A percentile compares a stretch with the other conserved stretches of the same genome.
These are phyloP conservation scores for Glossophaga mutica DNA, from an alignment of 2,797 vertebrate genomes.

Conservation along the genomic window DNA sequence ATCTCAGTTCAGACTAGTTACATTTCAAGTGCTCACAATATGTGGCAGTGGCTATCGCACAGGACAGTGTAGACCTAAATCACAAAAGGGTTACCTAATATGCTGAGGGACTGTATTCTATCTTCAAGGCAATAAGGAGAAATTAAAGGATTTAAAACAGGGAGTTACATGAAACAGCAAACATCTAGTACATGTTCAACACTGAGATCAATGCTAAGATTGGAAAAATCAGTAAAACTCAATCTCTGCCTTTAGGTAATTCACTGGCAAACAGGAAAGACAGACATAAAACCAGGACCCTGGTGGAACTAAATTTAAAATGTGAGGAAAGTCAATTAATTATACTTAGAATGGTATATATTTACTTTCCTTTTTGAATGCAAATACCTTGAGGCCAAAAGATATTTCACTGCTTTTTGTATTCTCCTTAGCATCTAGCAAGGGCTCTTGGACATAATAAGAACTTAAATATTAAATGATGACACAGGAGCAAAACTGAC, in stretches of 20 bases:
- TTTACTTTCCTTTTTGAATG: background rate
- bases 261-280: background rate
- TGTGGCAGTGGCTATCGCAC: background rate
- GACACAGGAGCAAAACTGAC: background rate
- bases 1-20: background rate
- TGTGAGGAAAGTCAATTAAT: background rate
- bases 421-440: background rate
- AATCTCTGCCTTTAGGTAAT: background rate
- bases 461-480: background rate
- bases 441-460: background rate
- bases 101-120: background rate
- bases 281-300: background rate
- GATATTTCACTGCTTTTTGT: background rate
- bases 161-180: background rate
- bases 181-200: background rate
- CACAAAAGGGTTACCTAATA: background rate
- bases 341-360: background rate
- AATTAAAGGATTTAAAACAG: slow-evolving; percentile 36
- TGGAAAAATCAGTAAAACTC: background rate
- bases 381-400: background rate
- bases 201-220: background rate
- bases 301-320: background rate
- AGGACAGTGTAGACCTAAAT: background rate
- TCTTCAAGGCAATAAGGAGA: slow-evolving; percentile 9
- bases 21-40: background rate